A percentile compares a stretch with the other conserved stretches of the same genome.
These are phyloP conservation scores for Drosophila leontia DNA, from an alignment of 1,140 invertebrate genomes.

Conservation along the genomic window DNA sequence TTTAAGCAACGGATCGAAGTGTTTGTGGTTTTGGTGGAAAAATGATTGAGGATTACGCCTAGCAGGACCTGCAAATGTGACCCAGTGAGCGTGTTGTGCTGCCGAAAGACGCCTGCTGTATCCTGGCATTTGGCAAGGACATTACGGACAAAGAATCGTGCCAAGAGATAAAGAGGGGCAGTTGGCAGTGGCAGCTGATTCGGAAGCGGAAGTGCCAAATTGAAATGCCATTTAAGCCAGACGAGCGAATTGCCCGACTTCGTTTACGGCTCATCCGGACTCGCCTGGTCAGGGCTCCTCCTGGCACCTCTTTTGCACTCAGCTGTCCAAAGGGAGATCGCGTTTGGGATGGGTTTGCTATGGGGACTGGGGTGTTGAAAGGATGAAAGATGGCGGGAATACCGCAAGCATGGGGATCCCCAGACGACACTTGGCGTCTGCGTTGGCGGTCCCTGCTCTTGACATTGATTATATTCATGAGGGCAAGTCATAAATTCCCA, in stretches of 20 bases:
- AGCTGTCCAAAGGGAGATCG: slow-evolving; percentile 27
- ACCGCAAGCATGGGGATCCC: slow-evolving; percentile 20
- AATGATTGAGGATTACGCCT: not conserved
- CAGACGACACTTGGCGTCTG: slow-evolving; percentile 54
- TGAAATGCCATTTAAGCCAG: slow-evolving; percentile 78
- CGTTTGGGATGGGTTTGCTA: not conserved
- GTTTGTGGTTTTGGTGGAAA: not conserved
- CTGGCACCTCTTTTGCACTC: slow-evolving; percentile 23
- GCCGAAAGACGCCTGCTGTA: slow-evolving; percentile 4
- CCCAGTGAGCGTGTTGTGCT: slow-evolving; percentile 35
- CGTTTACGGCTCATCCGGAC: slow-evolving; percentile 28
- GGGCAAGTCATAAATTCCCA: slow-evolving; percentile 64
- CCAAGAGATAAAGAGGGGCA: slow-evolving; percentile 3
- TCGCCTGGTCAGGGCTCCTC: slow-evolving; percentile 11
- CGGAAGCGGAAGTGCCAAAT: slow-evolving; percentile 81
- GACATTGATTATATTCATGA: slow-evolving; percentile 71
- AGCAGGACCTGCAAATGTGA: slow-evolving; percentile 26
- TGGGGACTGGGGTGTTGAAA: not conserved
- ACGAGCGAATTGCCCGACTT: slow-evolving; percentile 47
- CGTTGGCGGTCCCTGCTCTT: slow-evolving; percentile 49
- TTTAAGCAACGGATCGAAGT: slow-evolving; percentile 30
- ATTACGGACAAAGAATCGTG: slow-evolving; percentile 69
- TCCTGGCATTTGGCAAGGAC: slow-evolving; percentile 64
- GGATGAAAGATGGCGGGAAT: not conserved
- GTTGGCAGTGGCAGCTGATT: slow-evolving; percentile 16